These are phyloP conservation scores for Eolophus roseicapilla DNA, from an alignment of 2,113 vertebrate genomes.

Conservation along the genomic window DNA sequence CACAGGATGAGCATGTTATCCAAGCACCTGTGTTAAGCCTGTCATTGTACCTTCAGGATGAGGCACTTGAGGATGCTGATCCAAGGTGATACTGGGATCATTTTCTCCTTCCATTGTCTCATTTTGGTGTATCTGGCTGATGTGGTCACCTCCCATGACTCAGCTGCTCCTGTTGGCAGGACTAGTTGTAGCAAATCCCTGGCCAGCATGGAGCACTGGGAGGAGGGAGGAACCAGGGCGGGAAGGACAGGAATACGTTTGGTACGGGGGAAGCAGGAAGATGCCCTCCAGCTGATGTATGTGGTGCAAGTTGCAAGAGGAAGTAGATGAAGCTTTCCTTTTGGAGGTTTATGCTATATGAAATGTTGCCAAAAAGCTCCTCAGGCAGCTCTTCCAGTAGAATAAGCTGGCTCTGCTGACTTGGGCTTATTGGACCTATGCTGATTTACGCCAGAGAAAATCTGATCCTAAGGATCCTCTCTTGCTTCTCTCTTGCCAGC, in stretches of 20 bases:
- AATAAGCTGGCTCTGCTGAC: not conserved
- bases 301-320: not conserved
- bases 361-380: not conserved
- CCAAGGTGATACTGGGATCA: not conserved
- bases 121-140: constrained; percentile 43
- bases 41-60: not conserved
- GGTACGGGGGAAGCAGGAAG: not conserved
- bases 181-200: constrained; percentile 21
- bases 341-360: not conserved
- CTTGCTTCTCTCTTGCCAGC: not conserved
- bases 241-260: not conserved
- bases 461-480: not conserved
- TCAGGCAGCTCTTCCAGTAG: not conserved
- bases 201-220: not conserved
- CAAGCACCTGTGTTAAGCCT: not conserved
- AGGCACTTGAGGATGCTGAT: not conserved
- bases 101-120: not conserved
- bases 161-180: constrained; percentile 54
- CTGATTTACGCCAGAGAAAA: not conserved
- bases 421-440: not conserved
- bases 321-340: not conserved
- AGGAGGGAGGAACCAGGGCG: not conserved
- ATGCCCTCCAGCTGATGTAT: not conserved
- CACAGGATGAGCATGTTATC: not conserved
- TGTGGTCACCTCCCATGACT: constrained; percentile 36